Percentiles rank a stretch among this genome's conserved stretches.
phyloP scores from a whole-genome alignment of 2,797 vertebrate genomes.

The Liparis tanakae region DNA sequence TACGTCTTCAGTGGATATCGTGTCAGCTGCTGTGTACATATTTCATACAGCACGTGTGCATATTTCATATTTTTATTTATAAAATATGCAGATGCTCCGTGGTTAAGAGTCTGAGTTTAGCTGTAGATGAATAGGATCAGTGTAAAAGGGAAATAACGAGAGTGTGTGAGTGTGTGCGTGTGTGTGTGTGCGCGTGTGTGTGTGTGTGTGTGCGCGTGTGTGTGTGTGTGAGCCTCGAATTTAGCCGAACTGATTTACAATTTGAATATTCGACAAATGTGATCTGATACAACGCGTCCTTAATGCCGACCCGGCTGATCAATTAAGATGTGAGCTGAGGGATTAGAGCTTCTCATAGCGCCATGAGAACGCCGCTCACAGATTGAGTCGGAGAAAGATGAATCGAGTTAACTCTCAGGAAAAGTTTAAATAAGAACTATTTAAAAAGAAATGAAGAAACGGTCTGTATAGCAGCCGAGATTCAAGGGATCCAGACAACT shows the following conservation, averaged over 20 bases:
- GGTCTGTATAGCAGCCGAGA: slow-evolving; percentile 1
- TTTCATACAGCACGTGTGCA: not conserved
- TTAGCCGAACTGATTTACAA: no score
- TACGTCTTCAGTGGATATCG: not conserved
- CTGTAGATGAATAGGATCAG: not conserved
- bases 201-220: not conserved
- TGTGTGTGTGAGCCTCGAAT: no score
- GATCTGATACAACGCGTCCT: slow-evolving; percentile 4
- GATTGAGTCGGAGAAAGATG: not conserved
- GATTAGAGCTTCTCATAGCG: slow-evolving; percentile 1
- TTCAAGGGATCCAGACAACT: no score
- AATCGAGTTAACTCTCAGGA: not conserved
- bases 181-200: no score
- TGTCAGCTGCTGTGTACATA: not conserved
- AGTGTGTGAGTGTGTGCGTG: no score
- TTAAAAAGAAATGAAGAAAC: no score
- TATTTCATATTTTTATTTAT: not conserved
- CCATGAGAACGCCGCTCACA: not conserved
- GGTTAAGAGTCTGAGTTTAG: not conserved
- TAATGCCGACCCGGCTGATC: not conserved
- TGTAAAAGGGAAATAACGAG: not conserved
- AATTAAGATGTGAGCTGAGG: slow-evolving; percentile 10
- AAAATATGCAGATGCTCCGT: not conserved
- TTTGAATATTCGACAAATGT: not conserved
- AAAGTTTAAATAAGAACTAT: slow-evolving; percentile 35